phyloP scores from a whole-genome alignment of 2,113 vertebrate genomes.

The Melanostigma gelatinosum region DNA sequence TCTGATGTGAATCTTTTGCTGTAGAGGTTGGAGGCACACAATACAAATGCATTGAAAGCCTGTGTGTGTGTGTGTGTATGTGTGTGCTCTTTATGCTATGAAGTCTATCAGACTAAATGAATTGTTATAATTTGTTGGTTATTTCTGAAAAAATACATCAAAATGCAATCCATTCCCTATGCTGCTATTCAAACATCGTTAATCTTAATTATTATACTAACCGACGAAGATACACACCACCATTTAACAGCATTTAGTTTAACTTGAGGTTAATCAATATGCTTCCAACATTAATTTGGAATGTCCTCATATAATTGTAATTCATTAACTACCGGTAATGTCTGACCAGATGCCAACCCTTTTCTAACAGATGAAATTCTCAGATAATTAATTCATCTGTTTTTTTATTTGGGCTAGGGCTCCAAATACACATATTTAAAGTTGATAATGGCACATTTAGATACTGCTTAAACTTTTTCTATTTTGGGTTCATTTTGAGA shows the following conservation, averaged over 20 bases:
- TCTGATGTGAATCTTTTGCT: neutral
- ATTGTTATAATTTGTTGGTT: neutral
- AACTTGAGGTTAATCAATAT: conserved; percentile 4
- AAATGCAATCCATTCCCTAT: neutral
- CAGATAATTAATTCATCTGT: conserved; percentile 3
- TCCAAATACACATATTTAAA: conserved; percentile 2
- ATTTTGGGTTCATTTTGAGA: neutral
- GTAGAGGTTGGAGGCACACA: neutral
- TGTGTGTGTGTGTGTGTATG: neutral
- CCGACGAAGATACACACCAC: neutral
- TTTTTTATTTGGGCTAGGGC: neutral
- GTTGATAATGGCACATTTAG: neutral
- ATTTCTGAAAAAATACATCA: neutral
- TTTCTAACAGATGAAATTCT: conserved; percentile 4
- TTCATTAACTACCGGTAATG: neutral
- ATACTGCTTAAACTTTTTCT: neutral
- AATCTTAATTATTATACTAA: conserved; percentile 13
- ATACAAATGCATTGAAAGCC: neutral
- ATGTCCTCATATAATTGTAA: conserved; percentile 22
- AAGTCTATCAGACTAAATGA: neutral
- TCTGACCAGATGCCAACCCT: neutral
- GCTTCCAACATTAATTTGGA: neutral
- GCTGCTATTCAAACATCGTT: neutral
- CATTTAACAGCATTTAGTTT: neutral
- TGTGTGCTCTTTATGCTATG: neutral